Percentiles rank a stretch among this genome's conserved stretches.
These are phyloP conservation scores for Margarornis squamiger DNA, from an alignment of 2,797 vertebrate genomes.

Conservation along the genomic window DNA sequence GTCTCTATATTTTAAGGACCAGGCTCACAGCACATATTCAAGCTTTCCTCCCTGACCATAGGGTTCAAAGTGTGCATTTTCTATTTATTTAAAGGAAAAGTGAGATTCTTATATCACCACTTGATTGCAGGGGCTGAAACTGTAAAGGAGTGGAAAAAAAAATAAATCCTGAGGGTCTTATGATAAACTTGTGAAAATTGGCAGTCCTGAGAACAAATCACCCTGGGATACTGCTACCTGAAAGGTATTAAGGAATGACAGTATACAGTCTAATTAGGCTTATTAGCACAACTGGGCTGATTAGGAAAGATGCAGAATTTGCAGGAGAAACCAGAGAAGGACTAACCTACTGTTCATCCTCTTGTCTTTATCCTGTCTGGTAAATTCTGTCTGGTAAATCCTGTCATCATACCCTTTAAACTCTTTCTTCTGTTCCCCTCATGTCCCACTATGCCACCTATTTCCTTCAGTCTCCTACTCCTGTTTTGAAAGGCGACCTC, in stretches of 20 bases:
- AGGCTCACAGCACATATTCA: not conserved
- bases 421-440: not conserved
- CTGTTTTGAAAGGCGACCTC: not conserved
- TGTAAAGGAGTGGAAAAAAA: not conserved
- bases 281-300: not conserved
- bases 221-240: not conserved
- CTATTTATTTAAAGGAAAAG: slow-evolving; percentile 6
- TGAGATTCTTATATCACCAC: not conserved
- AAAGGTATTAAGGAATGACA: not conserved
- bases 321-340: not conserved
- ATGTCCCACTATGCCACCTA: not conserved
- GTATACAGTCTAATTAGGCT: not conserved
- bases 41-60: not conserved
- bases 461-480: not conserved
- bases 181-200: slow-evolving; percentile 33
- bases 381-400: not conserved
- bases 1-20: not conserved
- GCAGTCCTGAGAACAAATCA: not conserved
- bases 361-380: not conserved
- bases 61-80: not conserved
- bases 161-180: not conserved
- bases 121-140: not conserved
- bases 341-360: not conserved
- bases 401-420: rapidly evolving
- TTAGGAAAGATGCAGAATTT: not conserved